These are phyloP conservation scores for Chrysaora quinquecirrha DNA, from an alignment of 30 jellyfish, hydroid and myxozoan species.

Conservation along the genomic window DNA sequence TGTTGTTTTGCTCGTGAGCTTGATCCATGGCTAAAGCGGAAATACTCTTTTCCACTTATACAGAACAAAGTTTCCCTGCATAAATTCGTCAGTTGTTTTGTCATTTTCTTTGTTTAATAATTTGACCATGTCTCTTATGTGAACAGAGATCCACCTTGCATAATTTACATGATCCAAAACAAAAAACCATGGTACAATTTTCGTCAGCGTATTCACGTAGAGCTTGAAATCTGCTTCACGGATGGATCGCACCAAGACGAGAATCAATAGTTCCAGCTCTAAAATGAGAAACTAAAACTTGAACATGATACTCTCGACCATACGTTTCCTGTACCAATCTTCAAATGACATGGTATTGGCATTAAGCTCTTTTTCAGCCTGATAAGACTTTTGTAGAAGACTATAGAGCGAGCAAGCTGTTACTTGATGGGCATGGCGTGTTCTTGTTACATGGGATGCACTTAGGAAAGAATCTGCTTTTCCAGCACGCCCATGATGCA, in stretches of 20 bases:
- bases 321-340: neutral
- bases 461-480: conserved; percentile 52
- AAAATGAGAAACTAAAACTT: neutral
- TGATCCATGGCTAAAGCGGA: conserved; percentile 24
- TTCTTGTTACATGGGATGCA: conserved; percentile 50
- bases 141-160: conserved; percentile 27
- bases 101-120: neutral
- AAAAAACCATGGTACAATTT: conserved; percentile 15
- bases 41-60: conserved; percentile 16
- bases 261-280: neutral
- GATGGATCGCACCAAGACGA: conserved; percentile 12
- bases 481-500: no score
- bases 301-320: neutral
- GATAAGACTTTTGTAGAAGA: no score
- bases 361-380: no score
- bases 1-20: conserved; percentile 33
- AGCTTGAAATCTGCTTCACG: conserved; percentile 3
- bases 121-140: conserved; percentile 9
- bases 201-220: neutral
- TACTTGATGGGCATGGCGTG: conserved; percentile 59
- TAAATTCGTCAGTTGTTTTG: neutral
- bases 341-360: neutral
- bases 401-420: no score
- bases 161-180: conserved; percentile 8
- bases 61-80: neutral